Evolutionary conservation across 2,113 vertebrate species (phyloP), one percentile per base, ranked within the genome.

Genomic region (Urocolius indicus): DNA sequence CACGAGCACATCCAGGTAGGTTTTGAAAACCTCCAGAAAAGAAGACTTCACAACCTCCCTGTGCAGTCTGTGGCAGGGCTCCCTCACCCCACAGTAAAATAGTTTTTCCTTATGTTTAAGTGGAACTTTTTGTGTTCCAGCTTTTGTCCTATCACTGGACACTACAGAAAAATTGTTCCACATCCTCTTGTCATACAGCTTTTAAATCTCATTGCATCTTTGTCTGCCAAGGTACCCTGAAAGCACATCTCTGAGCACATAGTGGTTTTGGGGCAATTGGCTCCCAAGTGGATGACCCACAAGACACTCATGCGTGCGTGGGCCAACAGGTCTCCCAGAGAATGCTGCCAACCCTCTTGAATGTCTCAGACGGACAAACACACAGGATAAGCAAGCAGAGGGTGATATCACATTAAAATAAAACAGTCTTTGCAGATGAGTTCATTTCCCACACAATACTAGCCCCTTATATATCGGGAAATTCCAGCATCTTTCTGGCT

Each of bases 231-330:
- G 52, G 10, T 16, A 36, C 46, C 26, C 57, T 72, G 52, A 67
- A 61, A 68, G n/a, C 20, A 19, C 38, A 51, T 23, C 11, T 51
- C 3, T 0, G 24, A 71, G 69, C 13, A 46, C 0, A 1, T 2
- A 0, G 7, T 18, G 45, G 11, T 32, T 71, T 45, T 1, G 69
- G 51, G 38, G 36, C 51, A 63, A 51, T 61, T 94, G 65, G 27
- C 16, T 87, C 36, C 32, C 30, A 19, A 7, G n/a, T 0, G 1
- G 30, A 36, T 30, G 27, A 29, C 48, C 69, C 89, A 43, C 45
- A 62, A 85, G 57, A 79, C 16, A 46, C 15, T 16, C 52, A 58
- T 0, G 0, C 5, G 0, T 3, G 6, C 13, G 2, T 57, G 59
- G 21, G 45, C 48, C 58, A 75, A 8, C 8, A 29, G 52, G 11